Conservation (phyloP, 2,888 invertebrate genomes). For the Caenorhabditis afra region DNA sequence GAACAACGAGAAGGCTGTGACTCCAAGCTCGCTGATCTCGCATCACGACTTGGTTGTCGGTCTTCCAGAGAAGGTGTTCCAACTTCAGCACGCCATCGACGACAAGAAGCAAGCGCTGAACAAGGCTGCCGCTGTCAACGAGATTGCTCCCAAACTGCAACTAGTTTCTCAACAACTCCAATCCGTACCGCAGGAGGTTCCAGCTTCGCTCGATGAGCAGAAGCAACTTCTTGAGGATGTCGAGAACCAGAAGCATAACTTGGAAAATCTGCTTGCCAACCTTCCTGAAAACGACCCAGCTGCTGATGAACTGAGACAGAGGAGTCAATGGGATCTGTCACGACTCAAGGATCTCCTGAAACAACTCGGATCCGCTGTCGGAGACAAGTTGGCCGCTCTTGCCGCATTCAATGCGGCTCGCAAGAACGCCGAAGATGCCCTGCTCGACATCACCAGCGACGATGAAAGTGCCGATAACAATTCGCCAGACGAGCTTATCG, state of each 20-base stretch:
- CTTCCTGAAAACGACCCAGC: conserved; percentile 59
- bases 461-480: conserved; percentile 32
- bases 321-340: conserved; percentile 68
- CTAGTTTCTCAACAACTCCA: conserved; percentile 59
- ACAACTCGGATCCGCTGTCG: conserved; percentile 64
- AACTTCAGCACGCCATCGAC: conserved; percentile 47
- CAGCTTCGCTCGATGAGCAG: conserved; percentile 62
- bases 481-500: conserved; percentile 60
- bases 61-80: conserved; percentile 50
- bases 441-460: conserved; percentile 52
- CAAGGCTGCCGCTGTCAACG: conserved; percentile 57
- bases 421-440: conserved; percentile 66
- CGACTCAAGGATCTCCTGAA: conserved; percentile 65
- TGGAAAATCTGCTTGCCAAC: conserved; percentile 61
- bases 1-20: conserved; percentile 45
- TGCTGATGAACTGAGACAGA: conserved; percentile 64
- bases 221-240: conserved; percentile 63
- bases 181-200: conserved; percentile 56
- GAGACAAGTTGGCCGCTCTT: conserved; percentile 69
- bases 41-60: conserved; percentile 50
- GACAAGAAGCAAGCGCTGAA: conserved; percentile 57
- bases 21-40: conserved; percentile 44
- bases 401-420: conserved; percentile 68
- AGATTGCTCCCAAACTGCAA: conserved; percentile 62
- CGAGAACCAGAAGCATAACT: conserved; percentile 59